phyloP scores from a whole-genome alignment of 92 coral and sea anemone genomes.

The Nematostella vectensis region DNA sequence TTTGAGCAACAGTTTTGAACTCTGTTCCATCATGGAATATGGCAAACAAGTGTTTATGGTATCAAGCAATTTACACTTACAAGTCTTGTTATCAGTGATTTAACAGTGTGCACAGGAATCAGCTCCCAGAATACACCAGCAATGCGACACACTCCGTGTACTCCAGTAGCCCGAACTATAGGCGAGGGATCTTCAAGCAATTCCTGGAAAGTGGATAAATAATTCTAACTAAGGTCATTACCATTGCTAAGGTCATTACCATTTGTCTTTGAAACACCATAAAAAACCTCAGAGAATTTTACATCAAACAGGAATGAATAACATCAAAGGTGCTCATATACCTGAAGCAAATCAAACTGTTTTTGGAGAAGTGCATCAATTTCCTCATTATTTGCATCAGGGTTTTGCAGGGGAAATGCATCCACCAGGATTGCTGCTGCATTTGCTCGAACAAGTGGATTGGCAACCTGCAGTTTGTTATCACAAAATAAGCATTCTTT shows the following conservation, averaged over 20 bases:
- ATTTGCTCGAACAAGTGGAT: conserved; percentile 90
- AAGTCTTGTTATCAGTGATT: conserved; percentile 66
- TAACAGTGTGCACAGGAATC: conserved; percentile 77
- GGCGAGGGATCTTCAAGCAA: conserved; percentile 79
- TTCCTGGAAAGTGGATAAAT: conserved; percentile 36
- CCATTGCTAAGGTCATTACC: not conserved
- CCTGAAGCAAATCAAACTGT: conserved; percentile 87
- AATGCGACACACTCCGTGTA: conserved; percentile 89
- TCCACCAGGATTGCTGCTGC: conserved; percentile 88
- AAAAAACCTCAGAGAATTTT: not conserved
- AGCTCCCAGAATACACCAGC: conserved; percentile 92
- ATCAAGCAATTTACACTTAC: too few species aligned
- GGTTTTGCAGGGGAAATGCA: conserved; percentile 85
- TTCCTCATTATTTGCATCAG: conserved; percentile 81
- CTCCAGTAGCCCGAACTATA: conserved; percentile 83
- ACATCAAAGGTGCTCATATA: too few species aligned
- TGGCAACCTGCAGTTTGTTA: conserved; percentile 87
- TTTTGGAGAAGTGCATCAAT: conserved; percentile 77
- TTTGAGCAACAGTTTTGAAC: too few species aligned
- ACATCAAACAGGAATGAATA: too few species aligned
- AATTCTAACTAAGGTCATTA: not conserved
- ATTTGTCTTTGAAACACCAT: not conserved
- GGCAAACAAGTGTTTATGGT: too few species aligned
- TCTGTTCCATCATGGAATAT: too few species aligned
- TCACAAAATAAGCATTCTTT: not conserved